phyloP scores from a whole-genome alignment of 2,113 vertebrate genomes.

The Pitta sordida region DNA sequence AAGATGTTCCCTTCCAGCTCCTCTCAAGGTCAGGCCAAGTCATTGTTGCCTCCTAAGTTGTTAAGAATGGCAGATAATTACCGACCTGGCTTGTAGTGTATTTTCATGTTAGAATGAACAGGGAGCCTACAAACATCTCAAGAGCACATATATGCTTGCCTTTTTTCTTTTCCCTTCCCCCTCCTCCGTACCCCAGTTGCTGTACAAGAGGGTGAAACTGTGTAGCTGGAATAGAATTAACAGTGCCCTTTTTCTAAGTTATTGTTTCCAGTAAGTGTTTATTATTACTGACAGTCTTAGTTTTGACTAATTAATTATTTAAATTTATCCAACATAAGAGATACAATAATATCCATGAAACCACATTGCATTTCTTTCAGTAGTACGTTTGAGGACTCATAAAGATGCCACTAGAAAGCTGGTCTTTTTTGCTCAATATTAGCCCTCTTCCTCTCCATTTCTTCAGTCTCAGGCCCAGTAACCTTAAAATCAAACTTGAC shows the following conservation, averaged over 20 bases:
- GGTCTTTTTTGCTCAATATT: neutral
- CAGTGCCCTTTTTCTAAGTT: neutral
- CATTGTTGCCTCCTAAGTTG: neutral
- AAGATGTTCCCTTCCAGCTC: constrained; percentile 84
- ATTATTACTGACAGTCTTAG: neutral
- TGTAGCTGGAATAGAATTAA: neutral
- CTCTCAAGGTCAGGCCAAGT: constrained; percentile 78
- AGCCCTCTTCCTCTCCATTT: neutral
- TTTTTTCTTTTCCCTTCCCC: neutral
- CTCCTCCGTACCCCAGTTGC: neutral
- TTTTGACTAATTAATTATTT: neutral
- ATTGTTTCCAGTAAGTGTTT: neutral
- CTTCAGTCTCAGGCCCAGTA: neutral
- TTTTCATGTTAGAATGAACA: neutral
- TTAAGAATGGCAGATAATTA: neutral
- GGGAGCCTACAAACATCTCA: neutral
- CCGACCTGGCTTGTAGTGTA: neutral
- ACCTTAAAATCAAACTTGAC: neutral
- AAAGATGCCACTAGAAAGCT: neutral
- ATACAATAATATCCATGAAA: neutral
- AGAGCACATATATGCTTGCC: rapidly evolving
- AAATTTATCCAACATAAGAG: neutral
- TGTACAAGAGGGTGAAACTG: neutral
- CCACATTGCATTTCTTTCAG: neutral
- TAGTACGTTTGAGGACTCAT: neutral